Conservation (phyloP, 2,888 invertebrate genomes). For the Oscheius myriophilus region DNA sequence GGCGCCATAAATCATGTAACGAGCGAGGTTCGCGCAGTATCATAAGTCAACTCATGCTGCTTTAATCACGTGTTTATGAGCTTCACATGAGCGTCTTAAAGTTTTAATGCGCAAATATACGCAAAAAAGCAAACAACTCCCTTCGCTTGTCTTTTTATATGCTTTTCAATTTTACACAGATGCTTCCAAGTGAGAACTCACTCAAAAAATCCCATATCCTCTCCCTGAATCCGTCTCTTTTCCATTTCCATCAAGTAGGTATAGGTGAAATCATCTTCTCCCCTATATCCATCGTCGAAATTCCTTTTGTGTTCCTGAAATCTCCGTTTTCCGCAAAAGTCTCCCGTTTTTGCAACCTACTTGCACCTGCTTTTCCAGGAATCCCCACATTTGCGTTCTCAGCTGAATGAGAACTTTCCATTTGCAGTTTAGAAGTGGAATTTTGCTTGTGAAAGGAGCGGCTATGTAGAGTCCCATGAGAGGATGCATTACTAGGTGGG, state of each 20-base stretch:
- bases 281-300: slow-evolving; percentile 39
- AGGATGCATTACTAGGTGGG: slow-evolving; percentile 60
- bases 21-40: no score
- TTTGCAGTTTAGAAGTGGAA: slow-evolving; percentile 60
- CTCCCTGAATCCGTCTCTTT: slow-evolving; percentile 44
- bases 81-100: no score
- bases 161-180: background rate
- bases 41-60: no score
- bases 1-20: no score
- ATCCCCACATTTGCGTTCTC: slow-evolving; percentile 54
- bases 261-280: slow-evolving; percentile 64
- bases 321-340: background rate
- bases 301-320: slow-evolving; percentile 42
- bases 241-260: slow-evolving; percentile 67
- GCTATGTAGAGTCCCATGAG: slow-evolving; percentile 64
- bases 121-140: background rate
- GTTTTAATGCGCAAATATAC: no score
- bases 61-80: no score
- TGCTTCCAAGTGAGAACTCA: no score
- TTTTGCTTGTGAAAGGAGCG: slow-evolving; percentile 56
- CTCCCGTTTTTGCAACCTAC: slow-evolving; percentile 23
- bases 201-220: slow-evolving; percentile 62
- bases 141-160: background rate
- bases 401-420: slow-evolving; percentile 62
- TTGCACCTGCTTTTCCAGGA: slow-evolving; percentile 59